Evolutionary conservation across 1,140 invertebrate species (phyloP), one percentile per base, ranked within the genome.

Genomic region (Ganaspis sp.): DNA sequence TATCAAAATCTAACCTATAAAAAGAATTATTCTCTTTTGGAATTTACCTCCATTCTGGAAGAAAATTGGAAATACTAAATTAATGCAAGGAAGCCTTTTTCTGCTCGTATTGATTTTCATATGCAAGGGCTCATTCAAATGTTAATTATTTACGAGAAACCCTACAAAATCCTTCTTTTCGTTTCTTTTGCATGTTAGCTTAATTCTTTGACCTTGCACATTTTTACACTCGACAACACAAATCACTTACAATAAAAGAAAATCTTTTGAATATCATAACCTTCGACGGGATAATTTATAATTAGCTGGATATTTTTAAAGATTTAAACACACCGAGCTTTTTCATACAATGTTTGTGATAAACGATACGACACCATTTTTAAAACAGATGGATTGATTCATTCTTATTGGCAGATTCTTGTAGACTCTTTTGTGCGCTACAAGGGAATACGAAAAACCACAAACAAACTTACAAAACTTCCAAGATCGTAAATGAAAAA

Each of bases 11-110:
- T 54, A 11, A 75, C 37, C 15, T 71, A 26, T 29, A 64, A 64
- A 11, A 45, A 45, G 15, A 42, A 42, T 11, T 23, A 58, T 1
- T 21, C 0, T 19, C 21, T 8, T 58, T 11, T 26, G 9, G 1
- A 29, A 64, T 73, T 84, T 69, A 85, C 84, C 84, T 86, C 83
- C 84, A 86, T 86, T 70, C 23, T 70, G 34, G 26, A 49, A 4
- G 26, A 0, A 26, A 45, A 73, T 70, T 12, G 26, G 9, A 4
- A 38, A 26, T 40, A 71, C 73, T 8, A 76, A 72, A 76, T 79
- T 76, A 78, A 74, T 73, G 45, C 40, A 17, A 72, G 73, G 73
- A 77, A 64, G 71, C 53, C 77, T 76, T 76, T 73, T 42, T 29
- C 12, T 9, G 70, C 37, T 9, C 9, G 1, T 77, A 79, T 76